A percentile compares a stretch with the other conserved stretches of the same genome.
Conservation (phyloP, 2,888 invertebrate genomes). For the Augochlorella aurata region DNA sequence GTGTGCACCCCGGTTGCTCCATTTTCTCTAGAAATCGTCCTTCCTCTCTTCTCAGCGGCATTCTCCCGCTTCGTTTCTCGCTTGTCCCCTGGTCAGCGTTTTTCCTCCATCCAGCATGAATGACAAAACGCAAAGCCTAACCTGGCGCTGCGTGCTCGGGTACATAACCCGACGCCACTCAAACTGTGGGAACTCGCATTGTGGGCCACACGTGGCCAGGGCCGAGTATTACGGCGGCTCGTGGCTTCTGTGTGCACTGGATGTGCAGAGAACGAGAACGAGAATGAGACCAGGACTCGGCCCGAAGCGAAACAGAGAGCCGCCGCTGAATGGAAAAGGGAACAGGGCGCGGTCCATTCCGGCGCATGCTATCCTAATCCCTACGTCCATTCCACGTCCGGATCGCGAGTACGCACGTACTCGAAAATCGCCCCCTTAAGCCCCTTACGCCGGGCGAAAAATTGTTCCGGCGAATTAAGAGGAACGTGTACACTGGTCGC, state of each 20-base stretch:
- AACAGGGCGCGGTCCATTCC: conserved; percentile 79
- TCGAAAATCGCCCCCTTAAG: conserved; percentile 65
- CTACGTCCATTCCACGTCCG: conserved; percentile 65
- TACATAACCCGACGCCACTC: conserved; percentile 57
- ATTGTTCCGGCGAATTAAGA: conserved; percentile 56
- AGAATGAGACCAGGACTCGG: conserved; percentile 9
- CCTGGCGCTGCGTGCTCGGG: conserved; percentile 32
- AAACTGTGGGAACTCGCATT: conserved; percentile 84
- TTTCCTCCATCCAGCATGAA: neutral
- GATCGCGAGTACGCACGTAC: conserved; percentile 64
- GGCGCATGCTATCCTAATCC: conserved; percentile 78
- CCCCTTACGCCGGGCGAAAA: conserved; percentile 55
- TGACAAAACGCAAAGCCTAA: conserved; percentile 38
- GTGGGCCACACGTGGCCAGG: conserved; percentile 84
- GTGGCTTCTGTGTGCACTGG: conserved; percentile 55
- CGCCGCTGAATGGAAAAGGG: conserved; percentile 69
- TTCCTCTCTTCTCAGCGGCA: neutral
- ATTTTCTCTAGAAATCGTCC: conserved; percentile 5
- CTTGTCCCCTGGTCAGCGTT: neutral
- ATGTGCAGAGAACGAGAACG: conserved; percentile 36
- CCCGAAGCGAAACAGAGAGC: conserved; percentile 33
- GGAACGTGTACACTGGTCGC: conserved; percentile 33
- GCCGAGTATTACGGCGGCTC: conserved; percentile 82
- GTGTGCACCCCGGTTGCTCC: conserved; percentile 12
- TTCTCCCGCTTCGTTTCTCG: neutral